Base-by-base conservation (phyloP, 2,113 vertebrate species). In the Scophthalmus maximus region DNA sequence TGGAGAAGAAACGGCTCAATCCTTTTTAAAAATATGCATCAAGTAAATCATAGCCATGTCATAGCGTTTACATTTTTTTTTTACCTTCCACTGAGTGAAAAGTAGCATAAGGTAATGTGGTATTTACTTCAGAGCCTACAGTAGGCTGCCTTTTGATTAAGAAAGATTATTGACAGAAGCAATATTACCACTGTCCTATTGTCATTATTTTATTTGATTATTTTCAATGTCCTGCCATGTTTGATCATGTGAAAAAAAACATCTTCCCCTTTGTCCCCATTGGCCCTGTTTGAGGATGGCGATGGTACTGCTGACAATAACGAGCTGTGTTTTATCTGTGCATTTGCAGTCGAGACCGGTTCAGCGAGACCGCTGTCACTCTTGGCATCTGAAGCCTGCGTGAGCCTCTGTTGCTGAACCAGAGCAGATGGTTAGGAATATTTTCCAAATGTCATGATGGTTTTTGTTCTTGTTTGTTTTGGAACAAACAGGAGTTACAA, bases 31-130 rank as follows among this genome's bases (percentile, higher is more conserved):
- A n/a, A n/a, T n/a, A n/a, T n/a, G n/a, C n/a, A n/a, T n/a, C n/a
- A n/a, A n/a, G n/a, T n/a, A n/a, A n/a, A n/a, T n/a, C n/a, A n/a
- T 73, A 27, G 50, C 17, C 15, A 44, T 14, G 30, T 58, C 36
- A 22, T 17, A 38, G 2, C 44, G 64, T 61, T 32, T n/a, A 63
- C 14, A 7, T 9, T 27, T 11, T 64, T 74, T 79, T 82, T 78
- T 60, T 72, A 84, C 78, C 55, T 59, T 47, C 61, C 70, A 79
- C 70, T 78, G 53, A 68, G 58, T 52, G 61, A 8, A n/a, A n/a
- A n/a, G n/a, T n/a, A n/a, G n/a, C n/a, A n/a, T 66, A 46, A 68
- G 78, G 61, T 68, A 69, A 83, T 68, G 52, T 38, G 34, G 76
- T 76, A 67, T 73, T 32, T 63, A 55, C 68, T 63, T 78, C 64